These are phyloP conservation scores for Dermolepida albohirtum DNA, from an alignment of 2,888 invertebrate species.

Conservation along the genomic window DNA sequence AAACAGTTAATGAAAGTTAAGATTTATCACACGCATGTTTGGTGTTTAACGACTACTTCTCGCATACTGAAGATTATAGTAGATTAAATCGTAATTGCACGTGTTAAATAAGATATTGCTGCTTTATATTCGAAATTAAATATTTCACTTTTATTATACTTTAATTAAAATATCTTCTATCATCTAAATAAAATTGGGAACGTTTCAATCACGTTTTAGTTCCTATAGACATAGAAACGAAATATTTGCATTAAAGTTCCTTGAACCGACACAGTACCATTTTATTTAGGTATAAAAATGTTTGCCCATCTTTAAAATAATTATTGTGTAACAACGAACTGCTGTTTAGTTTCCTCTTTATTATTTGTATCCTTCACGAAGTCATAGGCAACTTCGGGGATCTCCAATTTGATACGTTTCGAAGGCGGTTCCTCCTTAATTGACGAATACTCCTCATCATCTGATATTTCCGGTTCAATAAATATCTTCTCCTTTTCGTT, in stretches of 20 bases:
- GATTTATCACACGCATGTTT: too few species aligned
- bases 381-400: conserved; percentile 20
- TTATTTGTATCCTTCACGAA: conserved; percentile 1
- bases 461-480: conserved; percentile 55
- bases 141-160: too few species aligned
- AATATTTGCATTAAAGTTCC: neutral
- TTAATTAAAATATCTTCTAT: too few species aligned
- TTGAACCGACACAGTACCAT: neutral
- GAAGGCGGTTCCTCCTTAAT: conserved; percentile 42
- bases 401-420: conserved; percentile 34
- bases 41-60: too few species aligned
- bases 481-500: conserved; percentile 48
- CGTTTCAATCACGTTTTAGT: neutral
- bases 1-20: too few species aligned
- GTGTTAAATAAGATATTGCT: too few species aligned
- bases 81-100: too few species aligned
- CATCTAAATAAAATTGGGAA: neutral
- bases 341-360: conserved; percentile 20
- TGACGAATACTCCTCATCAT: conserved; percentile 48
- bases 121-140: too few species aligned
- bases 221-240: neutral
- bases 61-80: too few species aligned
- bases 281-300: neutral
- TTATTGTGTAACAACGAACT: conserved; percentile 28
- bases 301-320: neutral